Percentiles rank a stretch among this genome's conserved stretches.
Evolutionary conservation across 2,888 invertebrate genomes (phyloP).

Genomic region (Pollenia labialis): DNA sequence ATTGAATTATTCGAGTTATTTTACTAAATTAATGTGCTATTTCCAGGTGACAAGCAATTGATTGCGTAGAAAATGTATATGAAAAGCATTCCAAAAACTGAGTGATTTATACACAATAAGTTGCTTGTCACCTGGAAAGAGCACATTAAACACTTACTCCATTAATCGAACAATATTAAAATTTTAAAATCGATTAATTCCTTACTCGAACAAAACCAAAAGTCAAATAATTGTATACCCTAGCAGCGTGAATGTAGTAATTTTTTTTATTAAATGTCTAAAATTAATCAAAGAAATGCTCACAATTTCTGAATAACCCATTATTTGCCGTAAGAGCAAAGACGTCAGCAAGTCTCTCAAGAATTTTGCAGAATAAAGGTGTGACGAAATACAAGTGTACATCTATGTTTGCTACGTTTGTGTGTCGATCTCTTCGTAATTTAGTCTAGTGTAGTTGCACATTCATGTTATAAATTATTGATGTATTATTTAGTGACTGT

Average conservation of each 20-base stretch:
- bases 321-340: neutral
- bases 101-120: no score
- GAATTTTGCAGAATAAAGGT: neutral
- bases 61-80: no score
- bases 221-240: no score
- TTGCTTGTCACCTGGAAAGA: no score
- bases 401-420: neutral
- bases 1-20: no score
- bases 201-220: no score
- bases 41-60: no score
- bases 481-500: slow-evolving; percentile 67
- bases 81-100: no score
- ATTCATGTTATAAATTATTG: slow-evolving; percentile 64
- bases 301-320: neutral
- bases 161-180: no score
- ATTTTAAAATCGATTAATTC: no score
- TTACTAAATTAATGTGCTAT: no score
- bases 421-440: neutral
- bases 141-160: no score
- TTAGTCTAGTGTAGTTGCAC: neutral
- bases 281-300: neutral
- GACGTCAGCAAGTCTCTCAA: neutral
- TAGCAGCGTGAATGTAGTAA: neutral
- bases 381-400: neutral
- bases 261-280: neutral